These are phyloP conservation scores for Rhagium mordax DNA, from an alignment of 2,888 invertebrate species.

Conservation along the genomic window DNA sequence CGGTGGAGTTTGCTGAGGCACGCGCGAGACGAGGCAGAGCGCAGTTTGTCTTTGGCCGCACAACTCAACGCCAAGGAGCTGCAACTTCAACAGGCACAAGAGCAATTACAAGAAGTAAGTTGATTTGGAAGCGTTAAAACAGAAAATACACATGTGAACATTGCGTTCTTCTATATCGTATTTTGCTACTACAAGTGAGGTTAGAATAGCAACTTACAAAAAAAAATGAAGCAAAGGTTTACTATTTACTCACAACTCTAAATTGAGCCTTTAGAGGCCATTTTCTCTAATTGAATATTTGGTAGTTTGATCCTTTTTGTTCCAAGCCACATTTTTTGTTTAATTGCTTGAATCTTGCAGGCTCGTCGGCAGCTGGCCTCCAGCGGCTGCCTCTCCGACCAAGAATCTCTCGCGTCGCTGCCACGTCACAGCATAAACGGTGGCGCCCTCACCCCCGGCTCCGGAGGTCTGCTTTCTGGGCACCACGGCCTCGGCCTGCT, in stretches of 20 bases:
- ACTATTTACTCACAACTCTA: too few relatives aligned
- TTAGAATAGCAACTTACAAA: too few relatives aligned
- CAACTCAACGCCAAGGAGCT: constrained; percentile 91
- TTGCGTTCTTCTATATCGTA: too few relatives aligned
- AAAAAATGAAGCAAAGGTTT: too few relatives aligned
- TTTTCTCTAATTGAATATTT: too few relatives aligned
- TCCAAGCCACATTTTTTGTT: too few relatives aligned
- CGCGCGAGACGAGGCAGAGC: constrained; percentile 92
- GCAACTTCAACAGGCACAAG: constrained; percentile 87
- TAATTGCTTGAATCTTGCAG: constrained; percentile 64
- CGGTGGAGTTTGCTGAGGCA: constrained; percentile 90
- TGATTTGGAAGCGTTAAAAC: not conserved
- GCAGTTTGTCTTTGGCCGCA: constrained; percentile 88
- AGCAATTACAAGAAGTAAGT: constrained; percentile 85
- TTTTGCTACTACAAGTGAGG: too few relatives aligned
- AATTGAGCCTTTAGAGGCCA: too few relatives aligned
- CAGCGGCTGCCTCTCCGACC: constrained; percentile 88
- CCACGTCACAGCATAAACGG: constrained; percentile 75
- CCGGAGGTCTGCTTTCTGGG: constrained; percentile 71
- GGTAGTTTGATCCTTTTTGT: too few relatives aligned
- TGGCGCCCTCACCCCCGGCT: constrained; percentile 77
- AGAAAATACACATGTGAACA: too few relatives aligned
- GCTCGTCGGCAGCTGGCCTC: constrained; percentile 83
- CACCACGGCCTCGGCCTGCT: constrained; percentile 71
- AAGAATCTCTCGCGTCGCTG: constrained; percentile 83